Conservation (phyloP, 1,140 invertebrate genomes). For the Pararge aegeria region DNA sequence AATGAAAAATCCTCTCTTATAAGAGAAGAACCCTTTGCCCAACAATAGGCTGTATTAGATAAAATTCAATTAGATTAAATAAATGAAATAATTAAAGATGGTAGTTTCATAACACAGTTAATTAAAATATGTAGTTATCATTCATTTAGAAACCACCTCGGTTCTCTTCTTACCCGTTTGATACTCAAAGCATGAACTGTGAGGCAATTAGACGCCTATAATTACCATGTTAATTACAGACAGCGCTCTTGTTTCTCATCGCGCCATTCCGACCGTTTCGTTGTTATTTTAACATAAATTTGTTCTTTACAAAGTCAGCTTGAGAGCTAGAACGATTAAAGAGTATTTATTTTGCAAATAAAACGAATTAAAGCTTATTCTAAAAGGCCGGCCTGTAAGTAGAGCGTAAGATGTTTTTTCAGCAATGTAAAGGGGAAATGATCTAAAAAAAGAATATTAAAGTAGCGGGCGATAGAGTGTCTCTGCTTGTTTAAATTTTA, state of each 20-base stretch:
- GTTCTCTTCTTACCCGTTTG: constrained; percentile 35
- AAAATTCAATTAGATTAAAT: too few species aligned
- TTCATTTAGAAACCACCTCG: neutral
- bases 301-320: constrained; percentile 47
- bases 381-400: neutral
- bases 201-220: constrained; percentile 71
- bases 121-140: neutral
- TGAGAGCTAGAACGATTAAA: constrained; percentile 49
- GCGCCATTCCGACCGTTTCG: constrained; percentile 40
- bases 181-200: constrained; percentile 67
- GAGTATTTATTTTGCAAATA: constrained; percentile 27
- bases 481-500: too few species aligned
- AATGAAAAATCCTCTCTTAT: too few species aligned
- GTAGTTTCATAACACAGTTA: neutral
- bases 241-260: constrained; percentile 64
- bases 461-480: too few species aligned
- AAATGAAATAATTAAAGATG: neutral
- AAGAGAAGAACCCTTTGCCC: too few species aligned
- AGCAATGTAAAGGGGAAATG: too few species aligned
- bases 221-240: constrained; percentile 75
- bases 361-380: neutral
- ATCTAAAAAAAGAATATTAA: too few species aligned
- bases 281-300: constrained; percentile 70
- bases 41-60: too few species aligned
- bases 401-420: neutral